Evolutionary conservation across 2,888 invertebrate species (phyloP).

Genomic region (Lypha dubia): DNA sequence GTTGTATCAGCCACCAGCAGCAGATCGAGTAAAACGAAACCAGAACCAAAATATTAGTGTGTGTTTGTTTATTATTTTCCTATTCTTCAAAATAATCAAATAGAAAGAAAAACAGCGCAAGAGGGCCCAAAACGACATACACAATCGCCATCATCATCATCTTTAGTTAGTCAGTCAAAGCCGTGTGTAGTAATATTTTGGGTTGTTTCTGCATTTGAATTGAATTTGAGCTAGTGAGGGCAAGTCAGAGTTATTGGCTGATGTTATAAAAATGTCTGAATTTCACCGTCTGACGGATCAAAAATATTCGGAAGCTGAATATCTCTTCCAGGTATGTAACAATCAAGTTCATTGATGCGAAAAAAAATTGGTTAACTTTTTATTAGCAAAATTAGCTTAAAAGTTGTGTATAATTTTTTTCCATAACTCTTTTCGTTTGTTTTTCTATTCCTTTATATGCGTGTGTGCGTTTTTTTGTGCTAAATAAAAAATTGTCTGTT

Average conservation of each 20-base stretch:
- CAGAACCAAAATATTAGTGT: constrained; percentile 53
- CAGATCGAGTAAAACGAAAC: constrained; percentile 28
- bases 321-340: constrained; percentile 74
- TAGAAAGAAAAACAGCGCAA: constrained; percentile 12
- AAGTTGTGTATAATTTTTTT: constrained; percentile 65
- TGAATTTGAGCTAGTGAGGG: constrained; percentile 45
- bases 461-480: constrained; percentile 47
- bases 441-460: constrained; percentile 34
- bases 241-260: constrained; percentile 39
- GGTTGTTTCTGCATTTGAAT: constrained; percentile 48
- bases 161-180: constrained; percentile 45
- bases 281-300: constrained; percentile 74
- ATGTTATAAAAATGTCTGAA: constrained; percentile 72
- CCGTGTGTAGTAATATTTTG: constrained; percentile 48
- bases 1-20: constrained; percentile 34
- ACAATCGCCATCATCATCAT: constrained; percentile 49
- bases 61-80: constrained; percentile 62
- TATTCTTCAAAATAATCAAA: constrained; percentile 43
- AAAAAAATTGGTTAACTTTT: constrained; percentile 40
- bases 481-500: constrained; percentile 45
- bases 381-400: constrained; percentile 43
- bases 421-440: constrained; percentile 53
- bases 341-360: constrained; percentile 10
- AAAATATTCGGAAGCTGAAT: constrained; percentile 75
- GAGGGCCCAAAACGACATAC: constrained; percentile 42